Evolutionary conservation across 2,888 invertebrate species (phyloP), one percentile per base, ranked within the genome.

Genomic region (Drosophila kanekoi): DNA sequence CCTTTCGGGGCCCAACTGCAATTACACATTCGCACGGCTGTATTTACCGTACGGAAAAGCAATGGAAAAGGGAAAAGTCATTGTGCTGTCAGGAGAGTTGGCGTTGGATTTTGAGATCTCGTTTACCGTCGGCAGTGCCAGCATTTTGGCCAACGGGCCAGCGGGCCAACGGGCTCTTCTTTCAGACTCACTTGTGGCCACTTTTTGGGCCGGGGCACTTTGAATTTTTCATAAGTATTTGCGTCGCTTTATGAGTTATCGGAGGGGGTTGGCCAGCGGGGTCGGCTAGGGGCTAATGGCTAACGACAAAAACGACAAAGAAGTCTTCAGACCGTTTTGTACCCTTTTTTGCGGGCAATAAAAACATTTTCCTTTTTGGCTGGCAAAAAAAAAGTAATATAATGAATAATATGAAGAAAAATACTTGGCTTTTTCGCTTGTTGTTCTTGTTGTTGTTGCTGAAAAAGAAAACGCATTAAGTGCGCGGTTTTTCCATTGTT

Each of bases 401-500:
- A 83, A 88, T 86, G 83, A 88, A 88, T 81, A 86, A 84, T 88
- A 84, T 85, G 72, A 84, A 81, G 89, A 79, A 88, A 89, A 89
- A 85, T 85, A 81, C 88, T 85, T 77, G 83, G 67, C 69, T 69
- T 64, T 35, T 58, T 56, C 20, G 41, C 33, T 52, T 52, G 33
- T 52, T 45, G 44, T 64, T 62, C 59, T 59, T 67, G 14, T 43
- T 20, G 41, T 11, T 59, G 59, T 56, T 64, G 79, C 23, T 35
- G 62, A 72, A 89, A 87, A 79, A 79, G 82, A 88, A 89, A 89
- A 86, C 89, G 88, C 90, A 90, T 89, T 90, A 89, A 89, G 81
- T 89, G 89, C 90, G 87, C 86, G 90, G 86, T 90, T 89, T 89
- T 68, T 58, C 72, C 84, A 89, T 89, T 89, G 90, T 89, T 89